phyloP scores from a whole-genome alignment of 2,113 vertebrate genomes.

The Oncorhynchus tshawytscha region DNA sequence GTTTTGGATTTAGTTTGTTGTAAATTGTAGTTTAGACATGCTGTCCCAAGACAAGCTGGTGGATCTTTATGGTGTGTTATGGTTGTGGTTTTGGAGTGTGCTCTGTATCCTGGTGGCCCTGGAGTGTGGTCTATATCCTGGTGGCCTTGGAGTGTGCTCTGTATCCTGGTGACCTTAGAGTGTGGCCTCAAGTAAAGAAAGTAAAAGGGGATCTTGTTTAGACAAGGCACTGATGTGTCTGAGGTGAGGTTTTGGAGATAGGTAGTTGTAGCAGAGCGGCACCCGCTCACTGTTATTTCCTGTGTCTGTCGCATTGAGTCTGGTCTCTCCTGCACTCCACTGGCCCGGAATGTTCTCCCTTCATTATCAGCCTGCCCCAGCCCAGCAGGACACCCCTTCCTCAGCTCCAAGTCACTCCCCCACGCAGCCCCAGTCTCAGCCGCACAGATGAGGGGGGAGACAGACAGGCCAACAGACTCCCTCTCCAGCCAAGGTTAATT shows the following conservation, averaged over 20 bases:
- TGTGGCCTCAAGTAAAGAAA: too few relatives aligned
- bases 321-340: slow-evolving; percentile 8
- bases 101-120: too few relatives aligned
- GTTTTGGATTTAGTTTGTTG: too few relatives aligned
- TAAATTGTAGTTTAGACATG: too few relatives aligned
- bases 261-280: not conserved
- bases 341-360: slow-evolving; percentile 24
- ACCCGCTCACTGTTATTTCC: slow-evolving; percentile 23
- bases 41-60: too few relatives aligned
- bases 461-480: not conserved
- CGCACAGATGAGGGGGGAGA: too few relatives aligned
- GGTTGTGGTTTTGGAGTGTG: too few relatives aligned
- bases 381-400: slow-evolving; percentile 14
- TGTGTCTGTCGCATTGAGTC: slow-evolving; percentile 28
- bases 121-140: too few relatives aligned
- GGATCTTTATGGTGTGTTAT: too few relatives aligned
- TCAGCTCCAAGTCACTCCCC: not conserved
- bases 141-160: too few relatives aligned
- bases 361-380: slow-evolving; percentile 24
- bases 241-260: not conserved
- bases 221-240: not conserved
- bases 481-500: slow-evolving; percentile 22
- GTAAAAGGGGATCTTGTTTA: too few relatives aligned
- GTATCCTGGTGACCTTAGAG: too few relatives aligned
- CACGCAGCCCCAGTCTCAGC: not conserved